Base-by-base conservation (phyloP, 2,113 vertebrate species). In the Ptilonorhynchus violaceus region DNA sequence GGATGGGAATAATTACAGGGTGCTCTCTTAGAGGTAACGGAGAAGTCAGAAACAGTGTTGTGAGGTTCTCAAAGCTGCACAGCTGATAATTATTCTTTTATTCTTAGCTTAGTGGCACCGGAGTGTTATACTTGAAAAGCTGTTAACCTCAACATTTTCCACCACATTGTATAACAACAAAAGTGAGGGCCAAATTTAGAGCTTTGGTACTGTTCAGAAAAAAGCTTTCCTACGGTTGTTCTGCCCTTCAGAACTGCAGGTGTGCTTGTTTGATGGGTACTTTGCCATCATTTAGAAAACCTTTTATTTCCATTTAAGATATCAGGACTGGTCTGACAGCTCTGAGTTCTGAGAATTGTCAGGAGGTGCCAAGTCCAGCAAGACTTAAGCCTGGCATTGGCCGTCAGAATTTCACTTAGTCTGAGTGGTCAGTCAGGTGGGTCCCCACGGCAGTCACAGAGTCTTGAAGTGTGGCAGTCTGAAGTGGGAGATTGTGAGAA, bases 121-220 rank as follows among this genome's bases (percentile, higher is more conserved):
- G 55, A 49, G 42, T 80, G 85, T 81, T 92, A 89, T 12, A 62
- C 70, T 85, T 95, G 66, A 93, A 95, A 96, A 92, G 55, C 68
- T 93, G 85, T 93, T 85, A 93, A 92, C 58, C 62, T 82, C 39
- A 87, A 63, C 62, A 66, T 92, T 95, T 96, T 85, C 82, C 44
- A 73, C 78, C n/a, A 70, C 35, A 27, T 58, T 86, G 68, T 92
- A 12, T 84, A 90, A 79, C 82, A 88, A 92, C 73, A 94, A 74
- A 83, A 80, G 55, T 31, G 52, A 70, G 49, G 79, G 55, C 82
- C 72, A 90, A 85, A 93, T 84, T 88, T 94, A 94, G 42, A 86
- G 59, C 79, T 88, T 79, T 81, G 39, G 75, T 94, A 59, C 52
- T 74, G 37, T 63, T 90, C 23, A 85, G 64, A 59, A 86, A 83